Evolutionary conservation across 2,113 vertebrate species (phyloP).

Genomic region (Lepus americanus): DNA sequence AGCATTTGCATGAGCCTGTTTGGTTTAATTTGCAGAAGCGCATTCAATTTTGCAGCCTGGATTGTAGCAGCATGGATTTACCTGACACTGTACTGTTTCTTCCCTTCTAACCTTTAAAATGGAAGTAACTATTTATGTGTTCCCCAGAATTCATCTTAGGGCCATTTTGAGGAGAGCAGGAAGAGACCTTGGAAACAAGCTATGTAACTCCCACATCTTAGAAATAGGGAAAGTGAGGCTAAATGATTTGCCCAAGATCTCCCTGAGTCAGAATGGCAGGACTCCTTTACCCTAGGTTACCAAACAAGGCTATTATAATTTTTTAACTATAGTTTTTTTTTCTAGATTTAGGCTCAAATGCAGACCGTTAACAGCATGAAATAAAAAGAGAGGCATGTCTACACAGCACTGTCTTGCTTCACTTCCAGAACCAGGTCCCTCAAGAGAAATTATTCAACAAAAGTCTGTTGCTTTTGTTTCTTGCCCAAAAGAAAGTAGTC

Average conservation of each 20-base stretch:
- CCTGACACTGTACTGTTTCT: not conserved
- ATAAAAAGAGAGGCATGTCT: not conserved
- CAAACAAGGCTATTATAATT: not conserved
- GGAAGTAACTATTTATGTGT: not conserved
- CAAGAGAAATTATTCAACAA: not conserved
- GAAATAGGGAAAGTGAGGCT: not conserved
- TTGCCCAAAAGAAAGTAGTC: not conserved
- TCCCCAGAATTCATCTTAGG: slow-evolving; percentile 53
- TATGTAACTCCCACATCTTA: not conserved
- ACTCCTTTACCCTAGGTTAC: too few relatives aligned
- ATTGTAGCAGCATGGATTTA: not conserved
- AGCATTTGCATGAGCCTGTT: not conserved
- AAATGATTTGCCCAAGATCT: not conserved
- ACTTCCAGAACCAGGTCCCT: not conserved
- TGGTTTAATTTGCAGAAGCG: slow-evolving; percentile 4
- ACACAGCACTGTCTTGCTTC: not conserved
- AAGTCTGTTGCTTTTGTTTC: not conserved
- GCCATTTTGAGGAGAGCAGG: not conserved
- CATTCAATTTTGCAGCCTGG: not conserved
- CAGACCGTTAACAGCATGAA: not conserved
- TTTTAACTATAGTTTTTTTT: not conserved
- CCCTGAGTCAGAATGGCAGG: not conserved
- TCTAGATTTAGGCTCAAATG: not conserved
- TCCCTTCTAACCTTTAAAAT: slow-evolving; percentile 46
- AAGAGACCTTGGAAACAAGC: not conserved